These are phyloP conservation scores for Ibycter americanus DNA, from an alignment of 2,797 vertebrate genomes.

Conservation along the genomic window DNA sequence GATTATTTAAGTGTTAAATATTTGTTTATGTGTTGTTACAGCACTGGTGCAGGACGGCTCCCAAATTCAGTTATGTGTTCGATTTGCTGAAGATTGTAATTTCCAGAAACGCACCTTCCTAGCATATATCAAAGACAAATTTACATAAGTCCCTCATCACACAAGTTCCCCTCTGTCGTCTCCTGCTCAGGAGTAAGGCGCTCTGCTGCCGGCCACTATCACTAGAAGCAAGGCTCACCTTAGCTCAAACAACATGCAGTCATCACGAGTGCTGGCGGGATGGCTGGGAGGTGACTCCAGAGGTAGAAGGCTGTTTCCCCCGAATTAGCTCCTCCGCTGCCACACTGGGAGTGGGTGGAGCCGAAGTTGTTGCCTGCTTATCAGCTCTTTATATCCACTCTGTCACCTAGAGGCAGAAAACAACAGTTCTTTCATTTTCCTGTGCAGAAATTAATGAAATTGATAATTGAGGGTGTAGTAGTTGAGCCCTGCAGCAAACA, in stretches of 20 bases:
- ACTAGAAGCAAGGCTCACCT: neutral
- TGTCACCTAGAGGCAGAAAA: neutral
- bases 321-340: neutral
- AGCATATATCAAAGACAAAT: neutral
- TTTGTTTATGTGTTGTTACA: neutral
- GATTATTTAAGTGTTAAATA: neutral
- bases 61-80: neutral
- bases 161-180: neutral
- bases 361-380: neutral
- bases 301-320: neutral
- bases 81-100: neutral
- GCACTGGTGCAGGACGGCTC: neutral
- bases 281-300: neutral
- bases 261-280: neutral
- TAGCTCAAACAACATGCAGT: neutral
- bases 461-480: neutral
- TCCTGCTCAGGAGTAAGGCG: neutral
- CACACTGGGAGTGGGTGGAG: neutral
- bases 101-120: neutral
- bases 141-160: neutral
- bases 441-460: neutral
- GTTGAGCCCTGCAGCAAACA: neutral
- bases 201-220: neutral
- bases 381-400: neutral
- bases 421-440: neutral